Conservation (phyloP, 2,113 vertebrate species). For the Pluvialis apricaria region DNA sequence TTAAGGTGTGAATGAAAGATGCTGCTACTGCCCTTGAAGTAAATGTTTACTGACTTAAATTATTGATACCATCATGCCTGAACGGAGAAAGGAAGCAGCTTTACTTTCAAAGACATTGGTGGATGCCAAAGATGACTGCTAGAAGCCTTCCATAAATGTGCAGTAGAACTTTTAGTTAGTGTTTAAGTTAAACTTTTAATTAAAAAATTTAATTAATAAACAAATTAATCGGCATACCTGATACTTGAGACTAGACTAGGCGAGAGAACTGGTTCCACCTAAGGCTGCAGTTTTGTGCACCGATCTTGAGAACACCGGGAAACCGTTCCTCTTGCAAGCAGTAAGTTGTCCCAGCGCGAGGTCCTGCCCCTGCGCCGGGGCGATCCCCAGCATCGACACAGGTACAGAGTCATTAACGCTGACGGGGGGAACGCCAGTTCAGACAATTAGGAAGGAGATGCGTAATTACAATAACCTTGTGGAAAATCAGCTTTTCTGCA, state of each 20-base stretch:
- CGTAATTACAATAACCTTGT: background rate
- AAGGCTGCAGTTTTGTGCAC: background rate
- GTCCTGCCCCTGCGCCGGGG: accelerated
- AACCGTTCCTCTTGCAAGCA: background rate
- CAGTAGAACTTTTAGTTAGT: background rate
- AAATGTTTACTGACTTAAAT: background rate
- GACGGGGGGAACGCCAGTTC: background rate
- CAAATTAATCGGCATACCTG: background rate
- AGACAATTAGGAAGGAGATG: background rate
- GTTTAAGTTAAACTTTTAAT: background rate
- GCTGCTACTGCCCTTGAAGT: background rate
- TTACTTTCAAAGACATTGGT: background rate
- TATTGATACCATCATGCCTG: background rate
- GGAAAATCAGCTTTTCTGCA: background rate
- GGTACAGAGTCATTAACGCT: background rate
- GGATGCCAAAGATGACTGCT: background rate
- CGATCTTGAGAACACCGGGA: background rate
- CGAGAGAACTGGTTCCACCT: background rate
- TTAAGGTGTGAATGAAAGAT: background rate
- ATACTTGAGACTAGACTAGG: background rate
- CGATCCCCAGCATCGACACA: accelerated
- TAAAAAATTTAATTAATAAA: background rate
- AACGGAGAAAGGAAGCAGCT: background rate
- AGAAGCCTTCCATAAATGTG: background rate
- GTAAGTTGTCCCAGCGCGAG: background rate